Evolutionary conservation across 2,888 invertebrate genomes (phyloP).

Genomic region (Latrodectus hesperus): DNA sequence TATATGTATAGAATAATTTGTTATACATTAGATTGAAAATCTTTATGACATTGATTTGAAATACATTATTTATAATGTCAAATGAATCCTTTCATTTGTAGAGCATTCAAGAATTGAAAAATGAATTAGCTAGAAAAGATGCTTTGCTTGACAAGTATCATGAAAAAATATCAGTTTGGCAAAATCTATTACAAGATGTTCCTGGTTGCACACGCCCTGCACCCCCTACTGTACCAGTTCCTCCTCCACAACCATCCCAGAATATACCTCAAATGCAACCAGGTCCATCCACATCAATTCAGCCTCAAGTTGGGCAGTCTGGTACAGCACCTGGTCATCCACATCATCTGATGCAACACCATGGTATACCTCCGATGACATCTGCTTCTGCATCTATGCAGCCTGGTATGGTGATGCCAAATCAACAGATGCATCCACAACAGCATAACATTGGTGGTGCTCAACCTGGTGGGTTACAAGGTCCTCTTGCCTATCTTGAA

Average conservation of each 20-base stretch:
- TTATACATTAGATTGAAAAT: no score
- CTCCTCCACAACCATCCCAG: conserved; percentile 59
- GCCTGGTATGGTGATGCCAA: conserved; percentile 52
- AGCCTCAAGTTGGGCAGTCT: conserved; percentile 30
- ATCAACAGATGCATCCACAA: conserved; percentile 64
- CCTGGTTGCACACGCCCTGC: conserved; percentile 70
- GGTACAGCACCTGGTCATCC: conserved; percentile 32
- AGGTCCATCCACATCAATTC: conserved; percentile 48
- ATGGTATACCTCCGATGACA: conserved; percentile 46
- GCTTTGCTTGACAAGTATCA: conserved; percentile 89
- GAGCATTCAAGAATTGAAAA: conserved; percentile 89
- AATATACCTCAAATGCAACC: conserved; percentile 45
- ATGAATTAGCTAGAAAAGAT: conserved; percentile 91
- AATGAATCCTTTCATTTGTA: conserved; percentile 70
- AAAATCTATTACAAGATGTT: conserved; percentile 80
- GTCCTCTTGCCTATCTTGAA: conserved; percentile 89
- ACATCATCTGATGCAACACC: conserved; percentile 63
- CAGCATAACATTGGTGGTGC: conserved; percentile 46
- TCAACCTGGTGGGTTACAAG: conserved; percentile 80
- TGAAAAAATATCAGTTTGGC: conserved; percentile 93
- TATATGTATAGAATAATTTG: no score
- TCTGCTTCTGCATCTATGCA: conserved; percentile 42
- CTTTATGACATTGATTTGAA: no score
- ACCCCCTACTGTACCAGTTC: conserved; percentile 69
- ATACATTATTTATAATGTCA: no score